Evolutionary conservation across 2,113 vertebrate species (phyloP).

Genomic region (Tyrannus savana): DNA sequence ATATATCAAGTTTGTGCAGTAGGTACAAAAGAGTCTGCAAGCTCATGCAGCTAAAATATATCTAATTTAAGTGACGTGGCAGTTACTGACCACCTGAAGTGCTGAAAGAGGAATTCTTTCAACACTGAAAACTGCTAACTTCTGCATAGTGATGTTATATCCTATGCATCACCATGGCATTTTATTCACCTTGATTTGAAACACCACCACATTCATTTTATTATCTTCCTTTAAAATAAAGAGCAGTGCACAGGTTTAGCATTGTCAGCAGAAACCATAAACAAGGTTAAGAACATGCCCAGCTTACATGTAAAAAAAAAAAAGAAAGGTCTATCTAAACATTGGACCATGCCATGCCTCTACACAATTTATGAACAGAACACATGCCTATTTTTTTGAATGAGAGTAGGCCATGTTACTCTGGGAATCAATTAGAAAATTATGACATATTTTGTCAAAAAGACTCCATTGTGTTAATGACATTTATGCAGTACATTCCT

Average conservation of each 20-base stretch:
- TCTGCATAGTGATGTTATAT: constrained; percentile 65
- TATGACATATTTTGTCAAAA: constrained; percentile 23
- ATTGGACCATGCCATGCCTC: neutral
- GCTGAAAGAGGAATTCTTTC: constrained; percentile 70
- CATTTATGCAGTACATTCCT: neutral
- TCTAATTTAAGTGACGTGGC: constrained; percentile 56
- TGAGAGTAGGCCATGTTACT: neutral
- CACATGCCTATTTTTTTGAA: neutral
- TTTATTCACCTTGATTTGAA: constrained; percentile 75
- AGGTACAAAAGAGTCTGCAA: neutral
- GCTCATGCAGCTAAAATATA: constrained; percentile 17
- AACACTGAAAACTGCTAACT: constrained; percentile 66
- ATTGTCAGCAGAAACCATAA: constrained; percentile 60
- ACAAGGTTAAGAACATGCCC: constrained; percentile 23
- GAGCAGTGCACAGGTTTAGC: neutral
- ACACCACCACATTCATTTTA: constrained; percentile 63
- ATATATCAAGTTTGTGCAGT: neutral
- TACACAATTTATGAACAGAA: neutral
- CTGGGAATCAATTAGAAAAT: constrained; percentile 20
- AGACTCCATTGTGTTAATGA: neutral
- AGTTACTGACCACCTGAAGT: constrained; percentile 56
- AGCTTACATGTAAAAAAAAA: neutral
- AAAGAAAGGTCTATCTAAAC: neutral
- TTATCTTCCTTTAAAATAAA: constrained; percentile 64
- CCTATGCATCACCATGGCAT: constrained; percentile 52